A percentile compares a stretch with the other conserved stretches of the same genome.
These are phyloP conservation scores for Diorhabda elongata DNA, from an alignment of 1,140 invertebrate species.

Conservation along the genomic window DNA sequence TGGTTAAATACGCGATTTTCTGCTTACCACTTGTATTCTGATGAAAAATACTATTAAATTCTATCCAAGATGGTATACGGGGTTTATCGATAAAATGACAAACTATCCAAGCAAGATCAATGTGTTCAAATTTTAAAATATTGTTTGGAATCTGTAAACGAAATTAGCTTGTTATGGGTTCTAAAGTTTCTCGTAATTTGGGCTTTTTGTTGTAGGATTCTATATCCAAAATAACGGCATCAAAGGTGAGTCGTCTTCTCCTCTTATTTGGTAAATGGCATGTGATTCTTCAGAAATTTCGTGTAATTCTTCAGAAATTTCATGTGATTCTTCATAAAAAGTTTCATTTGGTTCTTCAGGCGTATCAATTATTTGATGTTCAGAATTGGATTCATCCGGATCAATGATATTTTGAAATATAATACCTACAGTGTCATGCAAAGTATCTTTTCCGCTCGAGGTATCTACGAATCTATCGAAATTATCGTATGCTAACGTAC, in stretches of 20 bases:
- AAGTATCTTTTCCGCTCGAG: slow-evolving; percentile 45
- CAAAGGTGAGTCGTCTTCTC: no score
- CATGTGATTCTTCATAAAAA: not conserved
- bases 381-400: no score
- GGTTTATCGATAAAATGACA: no score
- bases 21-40: not conserved
- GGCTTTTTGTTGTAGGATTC: not conserved
- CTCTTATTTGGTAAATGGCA: no score
- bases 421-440: slow-evolving; percentile 51
- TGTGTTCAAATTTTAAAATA: not conserved
- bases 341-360: not conserved
- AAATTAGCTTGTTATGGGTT: not conserved
- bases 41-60: not conserved
- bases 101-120: not conserved
- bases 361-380: not conserved
- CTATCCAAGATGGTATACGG: no score
- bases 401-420: slow-evolving; percentile 37
- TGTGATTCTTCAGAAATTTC: not conserved
- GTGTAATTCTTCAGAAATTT: not conserved
- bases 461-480: slow-evolving; percentile 49
- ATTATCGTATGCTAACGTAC: slow-evolving; percentile 49
- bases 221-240: no score
- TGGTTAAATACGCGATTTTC: not conserved
- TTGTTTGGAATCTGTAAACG: not conserved
- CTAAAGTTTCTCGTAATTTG: not conserved